A percentile compares a stretch with the other conserved stretches of the same genome.
Conservation (phyloP, 2,113 vertebrate species). For the Zingel zingel region DNA sequence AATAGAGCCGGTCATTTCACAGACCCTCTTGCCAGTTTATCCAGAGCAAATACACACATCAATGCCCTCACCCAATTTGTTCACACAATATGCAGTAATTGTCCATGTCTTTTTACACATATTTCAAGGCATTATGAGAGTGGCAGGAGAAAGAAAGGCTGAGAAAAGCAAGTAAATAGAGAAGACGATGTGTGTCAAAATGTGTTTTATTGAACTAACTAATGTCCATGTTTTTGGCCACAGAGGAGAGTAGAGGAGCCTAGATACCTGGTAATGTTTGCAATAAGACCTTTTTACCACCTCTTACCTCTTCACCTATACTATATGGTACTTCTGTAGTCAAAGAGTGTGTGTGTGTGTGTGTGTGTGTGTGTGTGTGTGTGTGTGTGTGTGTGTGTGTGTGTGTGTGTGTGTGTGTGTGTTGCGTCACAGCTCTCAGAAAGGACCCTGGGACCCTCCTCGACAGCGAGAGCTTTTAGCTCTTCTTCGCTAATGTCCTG, state of each 20-base stretch:
- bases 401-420: too few species aligned
- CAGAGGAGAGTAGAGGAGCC: conserved; percentile 59
- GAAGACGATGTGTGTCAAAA: conserved; percentile 44
- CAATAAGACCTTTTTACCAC: conserved; percentile 77
- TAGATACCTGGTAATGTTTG: conserved; percentile 65
- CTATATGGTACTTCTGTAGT: conserved; percentile 62
- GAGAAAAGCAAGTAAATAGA: not conserved
- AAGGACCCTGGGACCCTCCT: conserved; percentile 86
- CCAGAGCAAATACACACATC: not conserved
- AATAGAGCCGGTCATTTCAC: not conserved
- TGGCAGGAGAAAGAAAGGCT: not conserved
- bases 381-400: conserved; percentile 28
- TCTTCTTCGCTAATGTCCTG: conserved; percentile 87
- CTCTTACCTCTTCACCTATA: conserved; percentile 73
- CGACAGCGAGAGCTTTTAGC: conserved; percentile 87
- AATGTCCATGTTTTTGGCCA: conserved; percentile 66
- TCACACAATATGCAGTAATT: conserved; percentile 23
- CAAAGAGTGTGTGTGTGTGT: conserved; percentile 47
- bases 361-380: conserved; percentile 32
- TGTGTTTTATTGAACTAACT: conserved; percentile 46
- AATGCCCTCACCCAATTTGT: not conserved
- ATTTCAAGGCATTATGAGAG: not conserved
- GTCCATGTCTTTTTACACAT: conserved; percentile 6
- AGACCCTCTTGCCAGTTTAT: not conserved
- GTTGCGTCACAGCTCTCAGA: conserved; percentile 70